Conservation (phyloP, 2,888 invertebrate species). For the Drosophila seclusa region DNA sequence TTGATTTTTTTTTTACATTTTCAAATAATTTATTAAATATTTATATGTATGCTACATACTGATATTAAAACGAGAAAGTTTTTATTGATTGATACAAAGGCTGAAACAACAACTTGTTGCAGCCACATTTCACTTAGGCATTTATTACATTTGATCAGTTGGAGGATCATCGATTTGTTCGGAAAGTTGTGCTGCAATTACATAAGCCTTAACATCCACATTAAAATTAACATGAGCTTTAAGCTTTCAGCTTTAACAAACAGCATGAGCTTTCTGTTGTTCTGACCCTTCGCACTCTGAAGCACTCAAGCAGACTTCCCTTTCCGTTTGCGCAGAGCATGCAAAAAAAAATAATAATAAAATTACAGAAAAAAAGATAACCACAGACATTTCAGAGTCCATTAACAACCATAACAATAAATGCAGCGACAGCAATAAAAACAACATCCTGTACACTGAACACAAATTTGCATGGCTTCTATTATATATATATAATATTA, state of each 20-base stretch:
- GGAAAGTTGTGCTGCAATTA: not conserved
- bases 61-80: slow-evolving; percentile 49
- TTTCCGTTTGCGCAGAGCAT: slow-evolving; percentile 63
- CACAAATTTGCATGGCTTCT: not conserved
- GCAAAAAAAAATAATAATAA: slow-evolving; percentile 45
- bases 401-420: slow-evolving; percentile 16
- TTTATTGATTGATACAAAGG: not conserved
- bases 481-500: no score
- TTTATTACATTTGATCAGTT: not conserved
- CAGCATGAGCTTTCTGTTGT: not conserved
- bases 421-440: slow-evolving; percentile 20
- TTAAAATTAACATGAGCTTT: not conserved
- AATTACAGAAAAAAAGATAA: slow-evolving; percentile 15
- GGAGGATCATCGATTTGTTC: not conserved
- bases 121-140: not conserved
- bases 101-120: slow-evolving; percentile 8
- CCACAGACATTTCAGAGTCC: slow-evolving; percentile 13
- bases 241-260: not conserved
- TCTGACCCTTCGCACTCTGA: slow-evolving; percentile 39
- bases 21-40: slow-evolving; percentile 36
- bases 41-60: slow-evolving; percentile 23
- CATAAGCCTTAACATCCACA: slow-evolving; percentile 7
- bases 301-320: slow-evolving; percentile 72
- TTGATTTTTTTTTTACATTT: slow-evolving; percentile 1
- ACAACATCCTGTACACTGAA: not conserved